These are phyloP conservation scores for Artemisiospiza belli DNA, from an alignment of 2,113 vertebrate genomes.

Conservation along the genomic window DNA sequence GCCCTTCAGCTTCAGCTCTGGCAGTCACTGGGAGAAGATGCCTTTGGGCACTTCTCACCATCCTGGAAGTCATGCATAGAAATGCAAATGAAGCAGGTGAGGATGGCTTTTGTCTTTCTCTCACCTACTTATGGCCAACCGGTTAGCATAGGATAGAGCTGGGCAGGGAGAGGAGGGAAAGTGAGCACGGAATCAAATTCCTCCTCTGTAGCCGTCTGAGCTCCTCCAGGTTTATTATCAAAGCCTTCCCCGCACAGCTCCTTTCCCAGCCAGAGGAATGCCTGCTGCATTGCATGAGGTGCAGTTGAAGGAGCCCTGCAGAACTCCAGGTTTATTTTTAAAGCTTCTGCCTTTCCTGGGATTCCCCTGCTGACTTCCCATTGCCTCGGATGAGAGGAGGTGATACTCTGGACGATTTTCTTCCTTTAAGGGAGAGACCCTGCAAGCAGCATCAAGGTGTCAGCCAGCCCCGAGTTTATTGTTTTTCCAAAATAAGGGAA, in stretches of 20 bases:
- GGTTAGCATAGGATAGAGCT: not conserved
- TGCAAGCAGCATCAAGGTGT: constrained; percentile 7
- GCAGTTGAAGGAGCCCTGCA: not conserved
- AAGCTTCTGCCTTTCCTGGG: not conserved
- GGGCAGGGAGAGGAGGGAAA: not conserved
- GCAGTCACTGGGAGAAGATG: not conserved
- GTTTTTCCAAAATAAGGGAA: constrained; percentile 47
- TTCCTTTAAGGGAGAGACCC: not conserved
- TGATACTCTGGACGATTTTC: not conserved
- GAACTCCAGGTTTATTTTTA: not conserved
- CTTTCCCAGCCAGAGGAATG: not conserved
- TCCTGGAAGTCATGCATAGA: not conserved
- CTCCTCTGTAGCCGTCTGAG: not conserved
- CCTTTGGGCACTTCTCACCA: not conserved
- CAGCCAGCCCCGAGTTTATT: not conserved
- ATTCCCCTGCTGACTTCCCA: not conserved
- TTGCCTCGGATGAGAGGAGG: not conserved
- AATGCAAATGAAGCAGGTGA: not conserved
- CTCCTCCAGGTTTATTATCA: not conserved
- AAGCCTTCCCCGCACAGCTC: not conserved
- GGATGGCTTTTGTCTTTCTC: not conserved
- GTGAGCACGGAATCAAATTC: not conserved
- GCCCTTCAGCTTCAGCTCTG: not conserved
- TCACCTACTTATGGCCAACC: not conserved
- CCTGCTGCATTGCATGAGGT: not conserved